Conservation (phyloP, 2,888 invertebrate species). For the Lasioglossum figueresi region DNA sequence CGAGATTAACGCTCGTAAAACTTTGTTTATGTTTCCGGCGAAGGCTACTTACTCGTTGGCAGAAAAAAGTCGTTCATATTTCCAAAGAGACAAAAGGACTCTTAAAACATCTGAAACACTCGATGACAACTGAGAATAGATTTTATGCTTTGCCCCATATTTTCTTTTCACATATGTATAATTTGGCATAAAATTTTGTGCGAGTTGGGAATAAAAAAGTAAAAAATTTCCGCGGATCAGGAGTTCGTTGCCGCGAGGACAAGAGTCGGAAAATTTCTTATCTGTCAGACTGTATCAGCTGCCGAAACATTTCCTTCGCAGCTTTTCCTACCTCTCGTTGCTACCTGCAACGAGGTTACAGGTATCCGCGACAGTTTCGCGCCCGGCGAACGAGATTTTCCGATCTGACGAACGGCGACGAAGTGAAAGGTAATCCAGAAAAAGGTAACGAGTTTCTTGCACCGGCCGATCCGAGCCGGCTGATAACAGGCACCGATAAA, state of each 20-base stretch:
- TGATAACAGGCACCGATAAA: slow-evolving; percentile 51
- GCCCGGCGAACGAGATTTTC: slow-evolving; percentile 54
- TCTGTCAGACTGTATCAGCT: slow-evolving; percentile 5
- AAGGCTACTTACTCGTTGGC: background rate
- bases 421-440: slow-evolving; percentile 62
- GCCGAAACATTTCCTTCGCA: slow-evolving; percentile 23
- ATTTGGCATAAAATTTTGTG: background rate
- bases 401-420: slow-evolving; percentile 41
- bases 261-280: slow-evolving; percentile 9
- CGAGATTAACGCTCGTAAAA: background rate
- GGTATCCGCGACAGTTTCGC: slow-evolving; percentile 60
- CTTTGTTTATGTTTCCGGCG: background rate
- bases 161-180: background rate
- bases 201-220: background rate
- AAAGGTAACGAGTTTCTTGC: slow-evolving; percentile 57
- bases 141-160: background rate
- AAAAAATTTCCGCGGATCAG: background rate
- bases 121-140: background rate
- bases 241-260: background rate
- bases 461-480: background rate
- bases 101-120: too few relatives aligned
- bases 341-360: slow-evolving; percentile 53
- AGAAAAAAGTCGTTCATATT: background rate
- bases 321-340: background rate
- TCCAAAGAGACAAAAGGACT: too few relatives aligned